Evolutionary conservation across 2,113 vertebrate genomes (phyloP).

Genomic region (Emydocephalus ijimae): DNA sequence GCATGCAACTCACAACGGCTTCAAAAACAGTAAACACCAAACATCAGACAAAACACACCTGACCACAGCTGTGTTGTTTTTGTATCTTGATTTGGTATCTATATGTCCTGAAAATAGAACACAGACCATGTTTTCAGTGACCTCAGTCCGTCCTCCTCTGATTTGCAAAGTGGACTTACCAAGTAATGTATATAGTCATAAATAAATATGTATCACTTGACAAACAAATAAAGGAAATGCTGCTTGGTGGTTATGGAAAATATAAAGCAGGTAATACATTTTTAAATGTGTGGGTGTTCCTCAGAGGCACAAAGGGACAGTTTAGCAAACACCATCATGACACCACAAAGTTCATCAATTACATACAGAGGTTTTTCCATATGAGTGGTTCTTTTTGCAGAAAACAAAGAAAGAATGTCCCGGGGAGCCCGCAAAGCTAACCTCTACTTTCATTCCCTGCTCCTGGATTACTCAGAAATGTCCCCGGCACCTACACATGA

Average conservation of each 20-base stretch:
- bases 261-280: neutral
- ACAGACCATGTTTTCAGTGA: neutral
- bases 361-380: neutral
- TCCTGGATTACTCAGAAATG: neutral
- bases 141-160: neutral
- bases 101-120: neutral
- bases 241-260: neutral
- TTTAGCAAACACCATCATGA: neutral
- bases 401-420: slow-evolving; percentile 22
- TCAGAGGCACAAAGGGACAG: neutral
- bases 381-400: neutral
- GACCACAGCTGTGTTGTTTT: neutral
- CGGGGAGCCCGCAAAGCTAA: neutral
- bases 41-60: neutral
- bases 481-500: neutral
- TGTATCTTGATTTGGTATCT: neutral
- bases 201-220: neutral
- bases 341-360: neutral
- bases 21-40: slow-evolving; percentile 12
- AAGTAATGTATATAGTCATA: neutral
- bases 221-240: neutral
- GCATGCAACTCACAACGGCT: neutral
- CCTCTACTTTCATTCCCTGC: neutral
- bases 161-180: neutral
- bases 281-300: neutral